Percentiles rank a stretch among this genome's conserved stretches.
Evolutionary conservation across 2,888 invertebrate species (phyloP).

Genomic region (Cerceris rybyensis): DNA sequence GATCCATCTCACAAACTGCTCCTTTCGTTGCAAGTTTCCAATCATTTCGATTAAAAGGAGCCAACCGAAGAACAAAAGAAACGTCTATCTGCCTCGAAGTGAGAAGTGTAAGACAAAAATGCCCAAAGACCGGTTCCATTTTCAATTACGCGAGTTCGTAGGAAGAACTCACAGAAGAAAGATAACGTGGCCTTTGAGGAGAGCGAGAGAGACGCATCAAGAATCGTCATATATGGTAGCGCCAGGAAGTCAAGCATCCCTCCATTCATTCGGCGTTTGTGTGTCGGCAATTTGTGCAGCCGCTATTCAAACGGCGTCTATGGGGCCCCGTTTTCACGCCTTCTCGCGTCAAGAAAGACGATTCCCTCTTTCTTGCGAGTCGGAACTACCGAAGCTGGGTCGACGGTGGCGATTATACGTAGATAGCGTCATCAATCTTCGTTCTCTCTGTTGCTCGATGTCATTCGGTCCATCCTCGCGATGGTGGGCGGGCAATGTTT

Average conservation of each 20-base stretch:
- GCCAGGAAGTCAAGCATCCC: slow-evolving; percentile 61
- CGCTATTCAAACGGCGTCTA: slow-evolving; percentile 15
- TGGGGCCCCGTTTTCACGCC: slow-evolving; percentile 35
- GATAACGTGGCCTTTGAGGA: not conserved
- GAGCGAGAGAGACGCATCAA: slow-evolving; percentile 43
- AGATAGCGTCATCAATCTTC: slow-evolving; percentile 46
- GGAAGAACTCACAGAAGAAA: slow-evolving; percentile 8
- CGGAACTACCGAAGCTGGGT: slow-evolving; percentile 24
- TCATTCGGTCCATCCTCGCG: not conserved
- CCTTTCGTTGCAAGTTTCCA: no score
- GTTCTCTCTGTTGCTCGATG: slow-evolving; percentile 7
- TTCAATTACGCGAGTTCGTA: slow-evolving; percentile 24
- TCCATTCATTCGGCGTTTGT: slow-evolving; percentile 45
- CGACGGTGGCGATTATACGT: slow-evolving; percentile 36
- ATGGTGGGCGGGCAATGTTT: slow-evolving; percentile 31
- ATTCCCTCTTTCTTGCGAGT: slow-evolving; percentile 17
- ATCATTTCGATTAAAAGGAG: not conserved
- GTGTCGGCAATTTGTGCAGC: slow-evolving; percentile 28
- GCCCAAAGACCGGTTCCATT: slow-evolving; percentile 43
- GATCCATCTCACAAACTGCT: no score
- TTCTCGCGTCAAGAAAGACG: not conserved
- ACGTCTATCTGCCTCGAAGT: slow-evolving; percentile 4
- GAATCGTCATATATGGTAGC: slow-evolving; percentile 56
- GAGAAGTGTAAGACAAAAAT: slow-evolving; percentile 37
- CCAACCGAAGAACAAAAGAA: no score